Evolutionary conservation across 2,888 invertebrate genomes (phyloP).

Genomic region (Diaphora mendica): DNA sequence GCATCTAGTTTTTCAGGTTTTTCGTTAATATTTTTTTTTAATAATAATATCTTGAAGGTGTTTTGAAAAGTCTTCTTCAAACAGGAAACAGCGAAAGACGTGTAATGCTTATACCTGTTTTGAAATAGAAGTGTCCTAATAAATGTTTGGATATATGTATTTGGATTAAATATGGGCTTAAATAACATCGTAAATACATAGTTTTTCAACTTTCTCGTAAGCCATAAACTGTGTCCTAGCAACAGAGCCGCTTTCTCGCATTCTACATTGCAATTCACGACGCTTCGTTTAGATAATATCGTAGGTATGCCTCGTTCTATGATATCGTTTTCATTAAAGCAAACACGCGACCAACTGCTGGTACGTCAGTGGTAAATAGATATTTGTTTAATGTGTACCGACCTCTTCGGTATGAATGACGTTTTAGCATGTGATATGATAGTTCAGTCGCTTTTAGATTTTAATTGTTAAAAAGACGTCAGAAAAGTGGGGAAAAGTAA

Average conservation of each 20-base stretch:
- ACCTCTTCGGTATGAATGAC: not conserved
- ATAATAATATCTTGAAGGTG: not conserved
- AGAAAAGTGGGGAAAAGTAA: not conserved
- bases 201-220: conserved; percentile 6
- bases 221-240: conserved; percentile 13
- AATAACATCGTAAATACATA: conserved; percentile 3
- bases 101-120: not conserved
- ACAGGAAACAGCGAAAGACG: not conserved
- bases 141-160: not conserved
- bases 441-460: not conserved
- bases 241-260: conserved; percentile 11
- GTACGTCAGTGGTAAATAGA: not conserved
- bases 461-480: not conserved
- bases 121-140: not conserved
- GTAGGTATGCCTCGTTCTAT: not conserved
- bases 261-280: not conserved
- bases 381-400: not conserved
- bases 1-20: too few relatives aligned
- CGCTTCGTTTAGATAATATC: conserved; percentile 4
- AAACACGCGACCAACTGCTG: conserved; percentile 5
- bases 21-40: too few relatives aligned
- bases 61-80: not conserved
- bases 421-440: not conserved
- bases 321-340: conserved; percentile 6
- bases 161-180: not conserved